Conservation (phyloP, 2,113 vertebrate genomes). For the Hippolais icterina region DNA sequence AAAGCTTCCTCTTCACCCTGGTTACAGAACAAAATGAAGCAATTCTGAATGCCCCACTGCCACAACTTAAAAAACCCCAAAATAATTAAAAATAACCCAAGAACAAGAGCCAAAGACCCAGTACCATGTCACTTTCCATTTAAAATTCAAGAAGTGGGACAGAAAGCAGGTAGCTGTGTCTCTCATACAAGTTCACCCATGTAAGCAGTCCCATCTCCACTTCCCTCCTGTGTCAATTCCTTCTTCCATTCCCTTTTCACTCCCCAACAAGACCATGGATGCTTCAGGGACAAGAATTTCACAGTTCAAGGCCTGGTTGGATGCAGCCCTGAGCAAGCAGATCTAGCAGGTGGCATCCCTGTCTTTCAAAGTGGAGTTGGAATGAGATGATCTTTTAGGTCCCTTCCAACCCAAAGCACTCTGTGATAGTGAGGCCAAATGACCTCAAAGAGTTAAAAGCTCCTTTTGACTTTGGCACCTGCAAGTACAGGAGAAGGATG, state of each 20-base stretch:
- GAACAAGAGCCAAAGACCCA: constrained; percentile 65
- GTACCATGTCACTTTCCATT: constrained; percentile 48
- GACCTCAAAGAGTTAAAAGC: neutral
- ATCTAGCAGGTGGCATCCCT: neutral
- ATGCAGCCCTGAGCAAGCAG: neutral
- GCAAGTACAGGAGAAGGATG: neutral
- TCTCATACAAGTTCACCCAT: neutral
- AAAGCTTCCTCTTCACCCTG: constrained; percentile 69
- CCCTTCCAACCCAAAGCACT: neutral
- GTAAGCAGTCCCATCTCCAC: fast-evolving
- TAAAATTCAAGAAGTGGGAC: neutral
- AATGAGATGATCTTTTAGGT: neutral
- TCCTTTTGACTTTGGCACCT: neutral
- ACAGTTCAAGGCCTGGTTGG: neutral
- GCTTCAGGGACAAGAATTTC: neutral
- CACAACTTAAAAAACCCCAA: neutral
- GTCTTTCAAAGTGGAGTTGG: neutral
- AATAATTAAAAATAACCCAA: neutral
- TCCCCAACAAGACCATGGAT: fast-evolving
- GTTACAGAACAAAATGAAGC: constrained; percentile 57
- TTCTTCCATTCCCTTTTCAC: neutral
- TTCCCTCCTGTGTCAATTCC: neutral
- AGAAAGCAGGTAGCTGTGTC: neutral
- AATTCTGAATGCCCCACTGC: neutral
- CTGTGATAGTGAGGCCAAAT: neutral